Evolutionary conservation across 2,113 vertebrate genomes (phyloP).

Genomic region (Mixornis gularis): DNA sequence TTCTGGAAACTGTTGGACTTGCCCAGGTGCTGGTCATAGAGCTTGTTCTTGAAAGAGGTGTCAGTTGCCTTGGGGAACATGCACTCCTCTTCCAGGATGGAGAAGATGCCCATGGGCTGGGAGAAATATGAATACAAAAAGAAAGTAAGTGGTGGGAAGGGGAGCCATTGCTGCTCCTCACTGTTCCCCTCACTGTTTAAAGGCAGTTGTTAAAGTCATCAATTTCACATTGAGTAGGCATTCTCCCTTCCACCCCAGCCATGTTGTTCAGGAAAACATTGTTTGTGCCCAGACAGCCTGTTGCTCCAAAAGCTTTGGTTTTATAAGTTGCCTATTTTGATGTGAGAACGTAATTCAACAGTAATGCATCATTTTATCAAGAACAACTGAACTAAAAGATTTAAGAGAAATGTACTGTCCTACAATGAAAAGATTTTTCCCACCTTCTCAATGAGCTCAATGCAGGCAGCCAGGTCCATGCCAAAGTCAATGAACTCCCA

Average conservation of each 20-base stretch:
- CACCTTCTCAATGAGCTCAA: slow-evolving; percentile 58
- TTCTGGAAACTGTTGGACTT: slow-evolving; percentile 85
- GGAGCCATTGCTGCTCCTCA: background rate
- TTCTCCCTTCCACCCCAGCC: background rate
- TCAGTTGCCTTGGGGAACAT: slow-evolving; percentile 88
- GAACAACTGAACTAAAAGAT: background rate
- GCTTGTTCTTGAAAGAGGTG: slow-evolving; percentile 82
- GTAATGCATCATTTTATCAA: background rate
- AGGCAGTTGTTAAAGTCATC: background rate
- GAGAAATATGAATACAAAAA: background rate
- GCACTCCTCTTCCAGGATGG: slow-evolving; percentile 82
- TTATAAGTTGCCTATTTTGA: background rate
- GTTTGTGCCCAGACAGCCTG: background rate
- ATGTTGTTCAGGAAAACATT: background rate
- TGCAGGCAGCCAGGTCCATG: slow-evolving; percentile 57
- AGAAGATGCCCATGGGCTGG: slow-evolving; percentile 81
- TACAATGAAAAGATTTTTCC: slow-evolving; percentile 51
- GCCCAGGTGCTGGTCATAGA: slow-evolving; percentile 78
- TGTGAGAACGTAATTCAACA: background rate
- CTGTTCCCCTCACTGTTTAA: background rate
- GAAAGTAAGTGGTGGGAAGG: background rate
- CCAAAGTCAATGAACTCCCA: slow-evolving; percentile 59
- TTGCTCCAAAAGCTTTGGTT: background rate
- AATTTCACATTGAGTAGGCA: background rate
- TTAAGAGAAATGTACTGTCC: background rate